Evolutionary conservation across 2,113 vertebrate species (phyloP), one percentile per base, ranked within the genome.

Genomic region (Oenanthe melanoleuca): DNA sequence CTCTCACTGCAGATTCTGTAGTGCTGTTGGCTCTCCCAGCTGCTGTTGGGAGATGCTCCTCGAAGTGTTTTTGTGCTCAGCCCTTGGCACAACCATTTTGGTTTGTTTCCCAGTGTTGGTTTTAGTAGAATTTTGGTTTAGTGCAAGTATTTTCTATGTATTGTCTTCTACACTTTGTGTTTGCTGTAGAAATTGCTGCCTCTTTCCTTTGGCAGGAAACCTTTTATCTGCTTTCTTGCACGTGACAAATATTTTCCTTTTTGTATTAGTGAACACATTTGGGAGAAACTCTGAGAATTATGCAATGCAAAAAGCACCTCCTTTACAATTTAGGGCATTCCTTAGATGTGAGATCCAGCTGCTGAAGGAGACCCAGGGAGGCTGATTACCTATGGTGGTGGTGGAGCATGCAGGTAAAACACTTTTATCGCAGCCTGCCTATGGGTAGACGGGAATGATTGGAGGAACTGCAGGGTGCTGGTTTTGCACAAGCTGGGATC

Each of bases 381-480:
- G 6, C 34, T 47, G 26, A 8, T 31, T 74, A 21, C 14, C 25
- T 7, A 31, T 18, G 8, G 9, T 14, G 19, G 14, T 45, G 34
- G 20, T 65, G 61, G 37, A n/a, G 18, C 3, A 5, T 0, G 10
- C 33, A 33, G 11, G 9, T 28, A 4, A 22, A 79, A 52, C 6
- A 5, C 3, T 6, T 29, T 16, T 21, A 47, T 28, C 45, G 33
- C 60, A 73, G 53, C 16, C 37, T 31, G 37, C 15, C 37, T 6
- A 16, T 0, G 0, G 11, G 29, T 66, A n/a, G n/a, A 28, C 0
- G 0, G 40, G 37, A 13, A 12, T 6, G 45, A 70, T 31, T 1
- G 63, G 38, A 82, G 70, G 20, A 37, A 5, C 18, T n/a, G 24
- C 37, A 17, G 20, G 11, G 26, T 29, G 47, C 61, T 22, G 13